phyloP scores from a whole-genome alignment of 2,888 invertebrate genomes.

The Poecilobothrus nobilitatus region DNA sequence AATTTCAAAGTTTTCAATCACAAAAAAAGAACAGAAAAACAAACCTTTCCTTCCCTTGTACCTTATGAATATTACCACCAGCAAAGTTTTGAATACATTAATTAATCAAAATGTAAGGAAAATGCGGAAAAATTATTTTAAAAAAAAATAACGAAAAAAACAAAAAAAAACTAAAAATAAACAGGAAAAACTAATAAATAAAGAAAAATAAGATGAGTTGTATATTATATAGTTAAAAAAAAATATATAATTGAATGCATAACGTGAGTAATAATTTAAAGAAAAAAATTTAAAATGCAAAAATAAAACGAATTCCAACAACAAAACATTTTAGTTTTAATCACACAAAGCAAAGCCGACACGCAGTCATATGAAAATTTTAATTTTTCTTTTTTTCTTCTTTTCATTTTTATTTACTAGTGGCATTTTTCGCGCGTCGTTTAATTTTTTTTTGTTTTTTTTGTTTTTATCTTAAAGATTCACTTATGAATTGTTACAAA shows the following conservation, averaged over 20 bases:
- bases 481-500: too few relatives aligned
- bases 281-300: not conserved
- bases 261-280: not conserved
- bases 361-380: not conserved
- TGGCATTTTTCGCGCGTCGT: not conserved
- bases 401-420: not conserved
- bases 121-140: not conserved
- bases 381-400: not conserved
- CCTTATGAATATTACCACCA: not conserved
- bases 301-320: not conserved
- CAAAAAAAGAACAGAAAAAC: too few relatives aligned
- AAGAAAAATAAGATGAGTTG: too few relatives aligned
- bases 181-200: too few relatives aligned
- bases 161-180: too few relatives aligned
- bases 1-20: too few relatives aligned
- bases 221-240: not conserved
- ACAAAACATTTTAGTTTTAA: not conserved
- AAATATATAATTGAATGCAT: not conserved
- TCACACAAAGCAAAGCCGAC: conserved; percentile 3
- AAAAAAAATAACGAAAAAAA: not conserved
- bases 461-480: too few relatives aligned
- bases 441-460: not conserved
- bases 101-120: not conserved
- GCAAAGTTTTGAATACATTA: not conserved
- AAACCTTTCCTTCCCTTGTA: too few relatives aligned